phyloP scores from a whole-genome alignment of 2,888 invertebrate species.

The Agrochola circellaris region DNA sequence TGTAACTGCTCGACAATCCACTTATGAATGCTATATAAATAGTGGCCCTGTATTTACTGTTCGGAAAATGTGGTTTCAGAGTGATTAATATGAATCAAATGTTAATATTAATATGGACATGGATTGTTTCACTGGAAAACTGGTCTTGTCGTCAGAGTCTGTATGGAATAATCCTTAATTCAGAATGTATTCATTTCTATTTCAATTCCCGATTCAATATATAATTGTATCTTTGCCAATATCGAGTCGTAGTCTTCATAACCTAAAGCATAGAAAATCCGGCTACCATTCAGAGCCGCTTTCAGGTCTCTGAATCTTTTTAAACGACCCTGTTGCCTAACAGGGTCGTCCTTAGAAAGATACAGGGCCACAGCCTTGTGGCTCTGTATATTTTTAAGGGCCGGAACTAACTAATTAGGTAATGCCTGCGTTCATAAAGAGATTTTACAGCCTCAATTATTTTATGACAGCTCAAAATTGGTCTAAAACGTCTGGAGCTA shows the following conservation, averaged over 20 bases:
- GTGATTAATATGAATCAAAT: conserved; percentile 26
- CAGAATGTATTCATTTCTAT: background rate
- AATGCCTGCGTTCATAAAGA: background rate
- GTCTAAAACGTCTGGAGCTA: too few species aligned
- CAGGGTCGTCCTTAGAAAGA: too few species aligned
- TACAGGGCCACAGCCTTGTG: too few species aligned
- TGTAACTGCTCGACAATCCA: conserved; percentile 53
- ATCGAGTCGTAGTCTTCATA: background rate
- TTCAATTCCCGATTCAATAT: background rate
- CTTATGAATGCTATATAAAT: conserved; percentile 52
- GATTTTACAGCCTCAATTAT: background rate
- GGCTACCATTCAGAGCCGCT: background rate
- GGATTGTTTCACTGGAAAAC: background rate
- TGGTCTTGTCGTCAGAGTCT: background rate
- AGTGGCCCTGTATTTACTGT: conserved; percentile 36
- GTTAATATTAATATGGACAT: background rate
- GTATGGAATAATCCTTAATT: background rate
- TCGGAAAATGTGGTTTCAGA: conserved; percentile 27
- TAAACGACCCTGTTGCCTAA: background rate
- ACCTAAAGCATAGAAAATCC: background rate
- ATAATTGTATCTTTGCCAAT: background rate
- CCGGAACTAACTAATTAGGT: background rate
- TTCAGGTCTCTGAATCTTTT: conserved; percentile 3
- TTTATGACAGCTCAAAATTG: background rate
- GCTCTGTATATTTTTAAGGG: background rate